Conservation (phyloP, 2,797 vertebrate genomes). For the Falco novaeseelandiae region DNA sequence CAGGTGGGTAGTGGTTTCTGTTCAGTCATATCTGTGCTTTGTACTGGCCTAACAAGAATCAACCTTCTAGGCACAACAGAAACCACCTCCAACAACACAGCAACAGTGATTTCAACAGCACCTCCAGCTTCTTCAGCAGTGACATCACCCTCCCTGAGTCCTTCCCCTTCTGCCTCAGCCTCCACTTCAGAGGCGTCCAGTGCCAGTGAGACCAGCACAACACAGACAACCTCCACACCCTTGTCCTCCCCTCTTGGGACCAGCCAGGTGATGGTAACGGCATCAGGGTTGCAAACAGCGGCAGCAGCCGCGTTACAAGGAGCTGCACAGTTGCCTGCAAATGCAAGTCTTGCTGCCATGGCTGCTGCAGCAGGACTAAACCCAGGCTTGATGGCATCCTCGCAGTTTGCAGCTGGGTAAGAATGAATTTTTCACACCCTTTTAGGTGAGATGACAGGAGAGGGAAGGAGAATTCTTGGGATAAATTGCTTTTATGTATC, state of each 20-base stretch:
- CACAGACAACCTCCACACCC: constrained; percentile 87
- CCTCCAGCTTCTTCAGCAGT: constrained; percentile 85
- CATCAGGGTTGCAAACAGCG: constrained; percentile 85
- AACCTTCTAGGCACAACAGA: constrained; percentile 86
- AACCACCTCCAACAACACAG: constrained; percentile 85
- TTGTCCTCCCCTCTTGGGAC: constrained; percentile 84
- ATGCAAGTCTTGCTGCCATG: constrained; percentile 95
- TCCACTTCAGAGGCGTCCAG: constrained; percentile 81
- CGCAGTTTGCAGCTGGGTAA: constrained; percentile 94
- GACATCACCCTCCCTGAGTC: constrained; percentile 89
- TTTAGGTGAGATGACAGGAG: neutral
- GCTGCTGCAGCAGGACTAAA: constrained; percentile 94
- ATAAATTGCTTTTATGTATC: neutral
- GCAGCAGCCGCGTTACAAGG: constrained; percentile 89
- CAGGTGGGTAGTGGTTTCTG: neutral
- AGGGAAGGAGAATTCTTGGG: neutral
- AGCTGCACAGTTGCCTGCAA: constrained; percentile 89
- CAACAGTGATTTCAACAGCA: constrained; percentile 94
- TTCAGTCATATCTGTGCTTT: neutral
- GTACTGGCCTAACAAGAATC: neutral
- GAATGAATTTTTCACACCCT: constrained; percentile 36
- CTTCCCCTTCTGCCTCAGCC: constrained; percentile 82
- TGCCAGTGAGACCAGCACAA: constrained; percentile 81
- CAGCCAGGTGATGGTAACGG: constrained; percentile 94
- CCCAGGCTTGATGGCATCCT: constrained; percentile 94